These are phyloP conservation scores for Tinea semifulvella DNA, from an alignment of 2,888 invertebrate species.

Conservation along the genomic window DNA sequence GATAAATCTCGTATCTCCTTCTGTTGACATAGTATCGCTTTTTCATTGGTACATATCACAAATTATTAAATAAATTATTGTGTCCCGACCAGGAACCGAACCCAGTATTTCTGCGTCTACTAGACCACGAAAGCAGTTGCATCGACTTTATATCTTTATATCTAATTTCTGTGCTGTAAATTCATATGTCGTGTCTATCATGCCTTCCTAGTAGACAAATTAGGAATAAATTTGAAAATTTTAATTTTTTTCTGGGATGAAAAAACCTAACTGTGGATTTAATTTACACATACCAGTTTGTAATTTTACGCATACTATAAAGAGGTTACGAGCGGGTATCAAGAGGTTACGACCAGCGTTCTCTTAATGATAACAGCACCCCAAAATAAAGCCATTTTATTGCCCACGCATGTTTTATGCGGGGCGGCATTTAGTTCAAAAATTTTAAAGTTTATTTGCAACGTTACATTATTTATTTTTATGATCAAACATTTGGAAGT, in stretches of 20 bases:
- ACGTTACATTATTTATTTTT: not conserved
- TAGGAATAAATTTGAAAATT: too few species aligned
- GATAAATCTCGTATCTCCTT: too few species aligned
- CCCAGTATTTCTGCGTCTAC: too few species aligned
- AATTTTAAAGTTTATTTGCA: conserved; percentile 15
- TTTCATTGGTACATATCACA: too few species aligned
- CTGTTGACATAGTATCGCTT: too few species aligned
- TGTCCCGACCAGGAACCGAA: too few species aligned
- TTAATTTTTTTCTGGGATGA: not conserved
- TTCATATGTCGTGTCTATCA: too few species aligned
- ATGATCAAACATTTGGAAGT: conserved; percentile 8
- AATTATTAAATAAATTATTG: too few species aligned
- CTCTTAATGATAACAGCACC: conserved; percentile 50
- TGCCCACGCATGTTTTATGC: conserved; percentile 37
- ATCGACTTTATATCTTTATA: too few species aligned
- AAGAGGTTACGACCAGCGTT: conserved; percentile 48
- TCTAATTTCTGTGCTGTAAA: too few species aligned
- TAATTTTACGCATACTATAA: conserved; percentile 56
- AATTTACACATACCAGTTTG: conserved; percentile 34
- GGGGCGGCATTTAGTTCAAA: conserved; percentile 32
- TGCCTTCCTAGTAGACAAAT: too few species aligned
- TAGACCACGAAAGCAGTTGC: too few species aligned
- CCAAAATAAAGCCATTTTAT: conserved; percentile 54
- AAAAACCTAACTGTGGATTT: conserved; percentile 10
- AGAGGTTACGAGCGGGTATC: conserved; percentile 57